Base-by-base conservation (phyloP, 2,888 invertebrate species). In the Hipparchia semele region DNA sequence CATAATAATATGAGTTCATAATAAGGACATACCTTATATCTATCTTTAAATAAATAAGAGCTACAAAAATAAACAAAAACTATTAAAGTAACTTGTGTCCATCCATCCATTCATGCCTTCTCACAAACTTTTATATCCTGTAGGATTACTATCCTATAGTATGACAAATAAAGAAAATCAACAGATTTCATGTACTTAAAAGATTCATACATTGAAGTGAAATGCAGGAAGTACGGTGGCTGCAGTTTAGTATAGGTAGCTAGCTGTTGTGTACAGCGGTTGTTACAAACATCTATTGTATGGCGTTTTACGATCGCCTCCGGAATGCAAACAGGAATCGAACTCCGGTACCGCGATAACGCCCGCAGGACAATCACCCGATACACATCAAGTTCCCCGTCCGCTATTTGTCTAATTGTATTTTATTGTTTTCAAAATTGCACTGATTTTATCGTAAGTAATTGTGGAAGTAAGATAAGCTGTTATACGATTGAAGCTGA, bases 321-420 rank as follows among this genome's bases (percentile, higher is more conserved):
- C 54, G 89, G 90, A 89, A 90, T 90, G 90, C 89, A 88, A 90
- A 88, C 88, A 90, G 89, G 90, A 89, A 90, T 84, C 82, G 83
- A 86, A 86, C 82, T 81, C 79, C 80, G 80, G 75, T 67, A 68
- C 76, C 77, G 73, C 87, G 87, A 89, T 87, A 88, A 81, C 81
- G 80, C 68, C 76, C 81, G 80, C 65, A 78, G 79, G 79, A 80
- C 80, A 81, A 80, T 80, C 79, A 79, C 75, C 75, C 73, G 71
- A 74, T 75, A 72, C 46, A 69, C 74, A 73, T 67, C 72, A 6
- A 74, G 75, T 82, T 83, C 81, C 83, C 81, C 71, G 75, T 81
- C 80, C 9, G 2, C 12, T 77, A 70, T 75, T 69, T 60, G 68
- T 75, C 71, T 73, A 65, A 58, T 72, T 56, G 67, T 23, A 23